Conservation (phyloP, 2,797 vertebrate species). For the Harpagifer antarcticus region DNA sequence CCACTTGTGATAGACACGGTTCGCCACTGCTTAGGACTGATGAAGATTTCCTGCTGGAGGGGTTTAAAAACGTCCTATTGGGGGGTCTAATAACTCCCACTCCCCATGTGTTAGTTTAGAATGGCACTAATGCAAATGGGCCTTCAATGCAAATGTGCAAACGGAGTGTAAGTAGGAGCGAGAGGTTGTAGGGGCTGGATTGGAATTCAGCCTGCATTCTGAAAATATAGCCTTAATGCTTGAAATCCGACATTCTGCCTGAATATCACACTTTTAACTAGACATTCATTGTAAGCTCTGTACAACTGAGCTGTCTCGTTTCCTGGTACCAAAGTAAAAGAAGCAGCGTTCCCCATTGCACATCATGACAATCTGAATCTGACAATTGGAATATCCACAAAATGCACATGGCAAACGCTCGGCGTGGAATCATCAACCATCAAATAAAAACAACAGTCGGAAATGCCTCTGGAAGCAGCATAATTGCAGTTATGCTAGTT, state of each 20-base stretch:
- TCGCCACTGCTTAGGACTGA: too few species aligned
- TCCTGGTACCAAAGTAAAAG: slow-evolving; percentile 7
- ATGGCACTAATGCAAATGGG: too few species aligned
- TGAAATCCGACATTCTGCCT: neutral
- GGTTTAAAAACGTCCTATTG: too few species aligned
- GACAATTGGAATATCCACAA: slow-evolving; percentile 35
- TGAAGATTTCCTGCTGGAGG: too few species aligned
- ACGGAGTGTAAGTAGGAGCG: too few species aligned
- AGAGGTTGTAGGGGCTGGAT: too few species aligned
- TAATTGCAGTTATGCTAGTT: slow-evolving; percentile 4
- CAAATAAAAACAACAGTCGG: slow-evolving; percentile 32
- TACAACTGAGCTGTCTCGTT: neutral
- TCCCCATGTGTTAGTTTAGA: too few species aligned
- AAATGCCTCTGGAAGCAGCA: slow-evolving; percentile 40
- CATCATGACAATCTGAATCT: slow-evolving; percentile 32
- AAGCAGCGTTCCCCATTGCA: slow-evolving; percentile 7
- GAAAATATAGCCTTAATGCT: neutral
- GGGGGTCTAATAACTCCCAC: too few species aligned
- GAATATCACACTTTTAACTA: neutral
- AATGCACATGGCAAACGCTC: slow-evolving; percentile 28
- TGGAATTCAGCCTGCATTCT: neutral
- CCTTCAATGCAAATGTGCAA: too few species aligned
- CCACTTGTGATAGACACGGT: too few species aligned
- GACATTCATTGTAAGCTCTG: neutral
- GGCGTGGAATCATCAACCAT: slow-evolving; percentile 22